phyloP scores from a whole-genome alignment of 2,888 invertebrate species.

The Lepidocyrtoides sp. region DNA sequence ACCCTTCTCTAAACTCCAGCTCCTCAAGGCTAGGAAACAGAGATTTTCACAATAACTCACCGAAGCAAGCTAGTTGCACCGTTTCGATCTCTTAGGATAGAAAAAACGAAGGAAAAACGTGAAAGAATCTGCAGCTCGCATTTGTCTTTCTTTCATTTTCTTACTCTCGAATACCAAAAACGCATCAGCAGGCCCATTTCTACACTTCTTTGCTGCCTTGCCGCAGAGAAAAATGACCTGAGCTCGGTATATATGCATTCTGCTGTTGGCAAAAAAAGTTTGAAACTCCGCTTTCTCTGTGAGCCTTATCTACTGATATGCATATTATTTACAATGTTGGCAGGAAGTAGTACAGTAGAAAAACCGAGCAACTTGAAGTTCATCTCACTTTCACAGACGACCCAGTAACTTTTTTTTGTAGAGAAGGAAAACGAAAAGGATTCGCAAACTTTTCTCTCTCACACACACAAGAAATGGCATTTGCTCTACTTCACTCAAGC shows the following conservation, averaged over 20 bases:
- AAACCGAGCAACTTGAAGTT: neutral
- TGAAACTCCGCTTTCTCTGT: neutral
- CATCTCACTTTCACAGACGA: constrained; percentile 32
- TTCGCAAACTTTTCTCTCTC: constrained; percentile 37
- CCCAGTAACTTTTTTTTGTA: neutral
- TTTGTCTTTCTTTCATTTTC: too few species aligned
- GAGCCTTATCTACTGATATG: neutral
- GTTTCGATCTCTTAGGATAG: constrained; percentile 9
- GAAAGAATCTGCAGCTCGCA: constrained; percentile 6
- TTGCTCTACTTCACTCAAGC: too few species aligned
- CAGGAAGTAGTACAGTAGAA: neutral
- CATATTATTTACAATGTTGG: constrained; percentile 21
- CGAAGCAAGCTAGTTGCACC: constrained; percentile 17
- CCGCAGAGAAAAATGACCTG: neutral
- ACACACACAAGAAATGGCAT: neutral
- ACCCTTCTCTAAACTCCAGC: neutral
- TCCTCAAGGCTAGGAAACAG: neutral
- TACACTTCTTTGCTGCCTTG: neutral
- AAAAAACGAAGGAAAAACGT: neutral
- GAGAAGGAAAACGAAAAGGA: neutral
- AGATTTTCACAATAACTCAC: constrained; percentile 16
- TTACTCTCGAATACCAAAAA: too few species aligned
- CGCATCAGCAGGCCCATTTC: too few species aligned
- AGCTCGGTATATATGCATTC: too few species aligned
- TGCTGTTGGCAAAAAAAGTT: constrained; percentile 4